phyloP scores from a whole-genome alignment of 1,140 invertebrate species.

The Adoxophyes honmai region DNA sequence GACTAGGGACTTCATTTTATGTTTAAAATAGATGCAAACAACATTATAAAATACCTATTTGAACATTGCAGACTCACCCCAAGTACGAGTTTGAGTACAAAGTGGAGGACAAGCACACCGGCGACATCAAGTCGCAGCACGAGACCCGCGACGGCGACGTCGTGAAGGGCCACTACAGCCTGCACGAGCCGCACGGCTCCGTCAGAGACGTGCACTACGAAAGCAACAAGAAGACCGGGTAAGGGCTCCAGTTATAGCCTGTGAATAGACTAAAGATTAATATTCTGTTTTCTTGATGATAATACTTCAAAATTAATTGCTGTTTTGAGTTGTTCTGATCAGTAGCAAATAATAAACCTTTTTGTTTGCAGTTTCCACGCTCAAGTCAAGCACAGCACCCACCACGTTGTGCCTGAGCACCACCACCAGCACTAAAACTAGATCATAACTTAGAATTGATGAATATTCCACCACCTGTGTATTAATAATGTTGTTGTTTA shows the following conservation, averaged over 20 bases:
- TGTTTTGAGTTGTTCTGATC: too few species aligned
- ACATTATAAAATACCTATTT: too few species aligned
- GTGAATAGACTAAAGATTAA: too few species aligned
- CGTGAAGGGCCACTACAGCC: slow-evolving; percentile 73
- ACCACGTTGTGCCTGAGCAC: slow-evolving; percentile 19
- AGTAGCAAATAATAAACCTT: not conserved
- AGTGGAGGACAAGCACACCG: slow-evolving; percentile 47
- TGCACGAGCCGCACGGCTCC: slow-evolving; percentile 51
- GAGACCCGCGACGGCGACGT: slow-evolving; percentile 57
- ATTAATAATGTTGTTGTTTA: too few species aligned
- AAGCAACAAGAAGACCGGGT: slow-evolving; percentile 32
- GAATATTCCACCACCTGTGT: too few species aligned
- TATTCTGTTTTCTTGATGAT: too few species aligned
- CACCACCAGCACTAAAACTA: slow-evolving; percentile 18
- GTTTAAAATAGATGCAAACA: too few species aligned
- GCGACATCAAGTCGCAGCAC: slow-evolving; percentile 57
- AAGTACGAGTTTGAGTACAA: slow-evolving; percentile 26
- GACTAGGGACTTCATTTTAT: too few species aligned
- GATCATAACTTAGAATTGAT: too few species aligned
- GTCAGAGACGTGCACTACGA: slow-evolving; percentile 35
- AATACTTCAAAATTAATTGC: too few species aligned
- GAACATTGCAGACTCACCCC: slow-evolving; percentile 22
- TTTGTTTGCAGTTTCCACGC: slow-evolving; percentile 10
- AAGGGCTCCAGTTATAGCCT: not conserved
- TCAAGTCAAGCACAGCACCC: slow-evolving; percentile 16